Conservation (phyloP, 2,113 vertebrate species). For the Paramisgurnus dabryanus region DNA sequence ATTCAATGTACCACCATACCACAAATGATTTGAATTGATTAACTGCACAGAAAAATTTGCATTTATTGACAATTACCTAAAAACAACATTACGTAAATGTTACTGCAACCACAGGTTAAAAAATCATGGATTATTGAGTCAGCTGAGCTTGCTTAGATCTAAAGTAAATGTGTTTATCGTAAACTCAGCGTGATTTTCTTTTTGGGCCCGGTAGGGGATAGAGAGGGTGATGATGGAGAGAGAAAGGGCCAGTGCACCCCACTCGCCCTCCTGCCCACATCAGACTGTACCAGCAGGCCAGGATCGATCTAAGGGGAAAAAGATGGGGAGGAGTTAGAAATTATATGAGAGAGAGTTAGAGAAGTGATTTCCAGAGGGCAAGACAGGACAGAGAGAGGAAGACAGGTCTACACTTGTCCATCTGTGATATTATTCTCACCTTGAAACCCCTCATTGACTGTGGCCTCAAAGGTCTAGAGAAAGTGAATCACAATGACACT, state of each 20-base stretch:
- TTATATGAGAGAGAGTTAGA: slow-evolving; percentile 21
- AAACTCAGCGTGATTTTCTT: slow-evolving; percentile 84
- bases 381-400: slow-evolving; percentile 46
- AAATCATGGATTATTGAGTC: slow-evolving; percentile 84
- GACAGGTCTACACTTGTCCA: slow-evolving; percentile 50
- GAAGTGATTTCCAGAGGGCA: slow-evolving; percentile 46
- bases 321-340: slow-evolving; percentile 70
- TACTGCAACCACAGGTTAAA: slow-evolving; percentile 66
- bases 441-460: slow-evolving; percentile 65
- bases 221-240: slow-evolving; percentile 75
- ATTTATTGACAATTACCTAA: neutral
- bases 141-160: slow-evolving; percentile 85
- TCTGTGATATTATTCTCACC: slow-evolving; percentile 77
- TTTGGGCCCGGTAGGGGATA: slow-evolving; percentile 62
- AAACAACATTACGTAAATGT: neutral
- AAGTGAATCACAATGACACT: slow-evolving; percentile 40
- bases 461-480: slow-evolving; percentile 60
- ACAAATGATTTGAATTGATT: neutral
- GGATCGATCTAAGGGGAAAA: slow-evolving; percentile 78
- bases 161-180: slow-evolving; percentile 88
- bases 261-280: slow-evolving; percentile 75
- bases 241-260: slow-evolving; percentile 75
- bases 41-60: neutral
- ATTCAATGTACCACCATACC: neutral
- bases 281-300: slow-evolving; percentile 76